phyloP scores from a whole-genome alignment of 2,113 vertebrate species.

The Myotis davidii region DNA sequence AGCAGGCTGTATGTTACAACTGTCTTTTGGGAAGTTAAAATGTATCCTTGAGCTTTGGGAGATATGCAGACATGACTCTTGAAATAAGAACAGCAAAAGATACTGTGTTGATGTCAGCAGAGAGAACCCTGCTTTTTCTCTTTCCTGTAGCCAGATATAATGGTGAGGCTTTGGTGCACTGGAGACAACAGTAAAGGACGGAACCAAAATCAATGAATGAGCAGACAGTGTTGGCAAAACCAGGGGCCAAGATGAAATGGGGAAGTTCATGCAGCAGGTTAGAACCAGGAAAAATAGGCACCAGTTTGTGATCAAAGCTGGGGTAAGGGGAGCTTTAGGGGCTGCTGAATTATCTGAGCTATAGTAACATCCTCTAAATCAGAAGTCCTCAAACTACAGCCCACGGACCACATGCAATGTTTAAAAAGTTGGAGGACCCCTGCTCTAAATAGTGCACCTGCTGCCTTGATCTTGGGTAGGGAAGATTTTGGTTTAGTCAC shows the following conservation, averaged over 20 bases:
- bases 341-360: not conserved
- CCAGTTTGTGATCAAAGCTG: not conserved
- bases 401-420: too few relatives aligned
- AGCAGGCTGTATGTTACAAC: not conserved
- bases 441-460: not conserved
- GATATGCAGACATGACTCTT: not conserved
- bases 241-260: not conserved
- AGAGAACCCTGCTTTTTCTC: not conserved
- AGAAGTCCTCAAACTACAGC: too few relatives aligned
- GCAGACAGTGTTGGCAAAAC: not conserved
- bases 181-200: not conserved
- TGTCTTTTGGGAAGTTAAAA: not conserved
- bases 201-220: not conserved
- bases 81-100: not conserved
- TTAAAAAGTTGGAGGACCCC: too few relatives aligned
- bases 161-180: not conserved
- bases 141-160: not conserved
- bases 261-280: not conserved
- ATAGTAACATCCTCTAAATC: not conserved
- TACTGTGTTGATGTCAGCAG: not conserved
- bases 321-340: too few relatives aligned
- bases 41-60: not conserved
- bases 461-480: not conserved
- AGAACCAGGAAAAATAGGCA: not conserved
- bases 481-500: not conserved